phyloP scores from a whole-genome alignment of 2,113 vertebrate genomes.

The Oreochromis aureus region DNA sequence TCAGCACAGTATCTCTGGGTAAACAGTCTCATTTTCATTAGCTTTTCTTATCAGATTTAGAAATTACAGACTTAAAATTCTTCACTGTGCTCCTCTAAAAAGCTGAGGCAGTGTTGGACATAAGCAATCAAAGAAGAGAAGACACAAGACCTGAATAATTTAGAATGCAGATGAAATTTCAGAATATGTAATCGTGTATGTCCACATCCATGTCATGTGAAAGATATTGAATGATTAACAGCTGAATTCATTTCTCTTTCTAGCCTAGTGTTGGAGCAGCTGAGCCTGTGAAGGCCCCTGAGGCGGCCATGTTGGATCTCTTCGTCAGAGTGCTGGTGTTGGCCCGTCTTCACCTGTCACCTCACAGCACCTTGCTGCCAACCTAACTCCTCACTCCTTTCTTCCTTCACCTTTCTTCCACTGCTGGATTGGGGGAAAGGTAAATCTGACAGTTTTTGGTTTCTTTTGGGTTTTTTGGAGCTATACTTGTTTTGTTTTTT shows the following conservation, averaged over 20 bases:
- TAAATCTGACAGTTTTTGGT: neutral
- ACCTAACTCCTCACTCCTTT: conserved; percentile 33
- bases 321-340: conserved; percentile 31
- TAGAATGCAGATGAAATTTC: neutral
- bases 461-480: neutral
- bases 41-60: neutral
- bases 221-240: neutral
- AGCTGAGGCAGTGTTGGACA: neutral
- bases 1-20: neutral
- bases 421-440: conserved; percentile 36
- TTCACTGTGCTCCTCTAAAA: neutral
- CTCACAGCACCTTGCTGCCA: conserved; percentile 33
- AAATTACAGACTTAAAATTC: neutral
- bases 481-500: neutral
- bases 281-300: conserved; percentile 1
- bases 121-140: neutral
- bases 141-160: neutral
- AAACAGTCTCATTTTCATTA: neutral
- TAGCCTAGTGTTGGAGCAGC: neutral
- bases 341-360: conserved; percentile 43
- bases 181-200: neutral
- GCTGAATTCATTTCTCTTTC: neutral
- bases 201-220: neutral
- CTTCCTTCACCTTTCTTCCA: neutral
- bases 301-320: conserved; percentile 60